These are phyloP conservation scores for Olivierus martensii DNA, from an alignment of 1,140 invertebrate species.

Conservation along the genomic window DNA sequence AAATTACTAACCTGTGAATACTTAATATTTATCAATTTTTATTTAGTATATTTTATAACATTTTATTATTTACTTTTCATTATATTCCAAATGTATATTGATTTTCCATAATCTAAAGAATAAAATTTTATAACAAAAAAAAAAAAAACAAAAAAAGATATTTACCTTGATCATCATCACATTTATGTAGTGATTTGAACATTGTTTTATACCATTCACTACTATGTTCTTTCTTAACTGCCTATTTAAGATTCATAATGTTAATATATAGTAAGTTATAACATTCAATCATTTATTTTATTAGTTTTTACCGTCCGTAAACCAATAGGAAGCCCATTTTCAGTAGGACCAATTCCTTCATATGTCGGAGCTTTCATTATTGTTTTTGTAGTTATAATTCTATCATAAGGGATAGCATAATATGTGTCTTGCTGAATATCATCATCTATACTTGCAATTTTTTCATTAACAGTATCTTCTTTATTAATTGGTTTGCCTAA, in stretches of 20 bases:
- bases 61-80: too few relatives aligned
- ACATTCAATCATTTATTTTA: neutral
- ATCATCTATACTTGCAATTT: slow-evolving; percentile 7
- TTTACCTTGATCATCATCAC: slow-evolving; percentile 23
- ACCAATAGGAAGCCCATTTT: slow-evolving; percentile 74
- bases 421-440: slow-evolving; percentile 11
- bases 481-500: too few relatives aligned
- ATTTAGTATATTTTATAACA: too few relatives aligned
- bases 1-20: too few relatives aligned
- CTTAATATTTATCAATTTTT: too few relatives aligned
- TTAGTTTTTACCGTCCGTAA: slow-evolving; percentile 68
- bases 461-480: slow-evolving; percentile 1
- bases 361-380: slow-evolving; percentile 57
- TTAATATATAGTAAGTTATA: too few relatives aligned
- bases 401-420: slow-evolving; percentile 13
- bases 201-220: slow-evolving; percentile 94
- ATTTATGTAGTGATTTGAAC: slow-evolving; percentile 79
- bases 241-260: too few relatives aligned
- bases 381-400: slow-evolving; percentile 35
- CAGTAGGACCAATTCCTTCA: slow-evolving; percentile 79
- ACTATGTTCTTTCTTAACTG: slow-evolving; percentile 49
- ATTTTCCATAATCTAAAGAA: too few relatives aligned
- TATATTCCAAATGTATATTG: too few relatives aligned
- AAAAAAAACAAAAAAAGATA: too few relatives aligned
- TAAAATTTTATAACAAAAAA: too few relatives aligned